Evolutionary conservation across 1,140 invertebrate genomes (phyloP).

Genomic region (Calliopsis andreniformis): DNA sequence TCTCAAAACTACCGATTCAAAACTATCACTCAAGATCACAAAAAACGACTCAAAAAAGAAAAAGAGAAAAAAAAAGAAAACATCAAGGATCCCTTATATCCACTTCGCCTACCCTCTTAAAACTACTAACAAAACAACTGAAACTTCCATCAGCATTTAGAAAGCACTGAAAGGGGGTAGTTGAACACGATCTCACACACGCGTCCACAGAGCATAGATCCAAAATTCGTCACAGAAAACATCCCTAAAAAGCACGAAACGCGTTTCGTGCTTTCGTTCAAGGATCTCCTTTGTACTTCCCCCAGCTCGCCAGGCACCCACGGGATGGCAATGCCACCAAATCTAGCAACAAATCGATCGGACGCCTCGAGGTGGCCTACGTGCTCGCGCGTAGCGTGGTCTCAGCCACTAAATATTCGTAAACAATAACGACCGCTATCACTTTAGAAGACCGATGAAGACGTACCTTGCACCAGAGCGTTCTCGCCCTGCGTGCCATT

Average conservation of each 20-base stretch:
- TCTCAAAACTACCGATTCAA: neutral
- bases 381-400: conserved; percentile 23
- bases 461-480: conserved; percentile 55
- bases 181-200: neutral
- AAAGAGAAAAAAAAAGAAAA: neutral
- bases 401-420: conserved; percentile 30
- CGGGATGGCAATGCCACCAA: conserved; percentile 34
- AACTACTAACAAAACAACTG: neutral
- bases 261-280: neutral
- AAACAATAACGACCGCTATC: conserved; percentile 34
- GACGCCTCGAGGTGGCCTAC: conserved; percentile 26
- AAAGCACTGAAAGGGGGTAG: neutral
- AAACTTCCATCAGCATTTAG: neutral
- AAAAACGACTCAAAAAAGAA: neutral
- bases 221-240: conserved; percentile 16
- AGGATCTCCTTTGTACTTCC: neutral
- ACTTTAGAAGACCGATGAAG: conserved; percentile 5
- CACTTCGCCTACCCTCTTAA: no score
- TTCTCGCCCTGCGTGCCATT: conserved; percentile 30
- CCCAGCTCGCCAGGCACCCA: neutral
- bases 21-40: neutral
- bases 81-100: no score
- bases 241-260: neutral
- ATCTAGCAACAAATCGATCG: conserved; percentile 52
- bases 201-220: neutral